Conservation (phyloP, 2,113 vertebrate species). For the Sciurus niger region DNA sequence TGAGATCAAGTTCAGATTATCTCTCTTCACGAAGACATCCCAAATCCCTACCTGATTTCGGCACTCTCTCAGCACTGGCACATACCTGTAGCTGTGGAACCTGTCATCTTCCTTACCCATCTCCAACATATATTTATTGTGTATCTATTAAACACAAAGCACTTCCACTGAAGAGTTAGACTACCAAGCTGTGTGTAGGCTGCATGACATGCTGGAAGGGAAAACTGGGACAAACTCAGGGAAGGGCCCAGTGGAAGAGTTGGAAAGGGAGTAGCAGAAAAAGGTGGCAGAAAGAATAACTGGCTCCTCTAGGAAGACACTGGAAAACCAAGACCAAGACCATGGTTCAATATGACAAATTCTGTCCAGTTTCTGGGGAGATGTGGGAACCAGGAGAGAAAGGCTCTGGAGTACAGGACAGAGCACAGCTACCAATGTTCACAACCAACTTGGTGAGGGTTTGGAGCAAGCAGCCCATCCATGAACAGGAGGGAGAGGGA, state of each 20-base stretch:
- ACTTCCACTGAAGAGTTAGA: background rate
- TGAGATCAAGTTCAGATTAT: slow-evolving; percentile 20
- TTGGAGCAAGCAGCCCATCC: background rate
- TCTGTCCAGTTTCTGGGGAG: background rate
- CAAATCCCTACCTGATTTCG: background rate
- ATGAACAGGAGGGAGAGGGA: background rate
- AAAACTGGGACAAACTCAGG: background rate
- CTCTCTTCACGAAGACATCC: background rate
- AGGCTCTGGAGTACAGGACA: background rate
- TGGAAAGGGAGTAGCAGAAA: background rate
- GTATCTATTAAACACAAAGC: background rate
- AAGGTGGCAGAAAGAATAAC: background rate
- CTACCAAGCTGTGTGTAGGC: background rate
- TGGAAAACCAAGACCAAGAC: background rate
- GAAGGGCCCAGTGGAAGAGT: background rate
- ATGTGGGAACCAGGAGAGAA: background rate
- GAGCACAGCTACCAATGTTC: background rate
- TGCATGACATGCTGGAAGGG: background rate
- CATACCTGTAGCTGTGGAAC: background rate
- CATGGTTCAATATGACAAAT: background rate
- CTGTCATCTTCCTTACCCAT: background rate
- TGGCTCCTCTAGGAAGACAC: background rate
- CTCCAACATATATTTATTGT: slow-evolving; percentile 8
- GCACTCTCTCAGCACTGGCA: background rate
- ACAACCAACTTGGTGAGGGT: background rate